Conservation (phyloP, 2,113 vertebrate species). For the Pagrus major region DNA sequence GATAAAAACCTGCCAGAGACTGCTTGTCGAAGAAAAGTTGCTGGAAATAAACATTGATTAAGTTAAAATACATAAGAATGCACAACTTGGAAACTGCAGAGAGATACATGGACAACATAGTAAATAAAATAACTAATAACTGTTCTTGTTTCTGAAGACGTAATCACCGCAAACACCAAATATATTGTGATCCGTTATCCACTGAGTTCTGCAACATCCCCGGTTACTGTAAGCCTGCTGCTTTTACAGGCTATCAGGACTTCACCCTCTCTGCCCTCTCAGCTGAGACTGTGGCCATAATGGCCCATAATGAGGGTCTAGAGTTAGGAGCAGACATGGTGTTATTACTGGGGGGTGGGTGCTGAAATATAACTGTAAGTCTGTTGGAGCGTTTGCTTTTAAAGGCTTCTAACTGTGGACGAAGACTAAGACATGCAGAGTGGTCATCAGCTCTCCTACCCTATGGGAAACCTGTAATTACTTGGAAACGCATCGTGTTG, state of each 20-base stretch:
- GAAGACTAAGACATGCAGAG: slow-evolving; percentile 61
- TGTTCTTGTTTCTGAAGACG: slow-evolving; percentile 13
- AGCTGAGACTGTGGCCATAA: slow-evolving; percentile 75
- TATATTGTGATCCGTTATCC: slow-evolving; percentile 33
- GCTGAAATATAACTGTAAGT: slow-evolving; percentile 56
- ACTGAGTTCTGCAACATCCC: slow-evolving; percentile 26
- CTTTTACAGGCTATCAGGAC: slow-evolving; percentile 75
- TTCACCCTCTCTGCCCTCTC: slow-evolving; percentile 71
- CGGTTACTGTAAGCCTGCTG: slow-evolving; percentile 39
- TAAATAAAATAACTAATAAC: not conserved
- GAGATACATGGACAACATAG: not conserved
- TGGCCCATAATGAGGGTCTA: slow-evolving; percentile 78
- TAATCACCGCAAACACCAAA: slow-evolving; percentile 7
- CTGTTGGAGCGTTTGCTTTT: slow-evolving; percentile 65
- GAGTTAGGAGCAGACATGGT: slow-evolving; percentile 70
- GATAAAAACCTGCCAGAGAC: slow-evolving; percentile 23
- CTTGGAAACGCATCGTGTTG: slow-evolving; percentile 68
- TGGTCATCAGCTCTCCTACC: slow-evolving; percentile 69
- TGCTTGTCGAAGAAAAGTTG: slow-evolving; percentile 29
- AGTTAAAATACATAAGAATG: not conserved
- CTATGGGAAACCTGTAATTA: slow-evolving; percentile 80
- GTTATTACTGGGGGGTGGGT: slow-evolving; percentile 65
- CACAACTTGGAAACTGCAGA: not conserved
- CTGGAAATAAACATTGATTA: slow-evolving; percentile 27
- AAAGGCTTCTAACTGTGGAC: slow-evolving; percentile 64